These are phyloP conservation scores for Nomada ruficornis DNA, from an alignment of 2,888 invertebrate species.

Conservation along the genomic window DNA sequence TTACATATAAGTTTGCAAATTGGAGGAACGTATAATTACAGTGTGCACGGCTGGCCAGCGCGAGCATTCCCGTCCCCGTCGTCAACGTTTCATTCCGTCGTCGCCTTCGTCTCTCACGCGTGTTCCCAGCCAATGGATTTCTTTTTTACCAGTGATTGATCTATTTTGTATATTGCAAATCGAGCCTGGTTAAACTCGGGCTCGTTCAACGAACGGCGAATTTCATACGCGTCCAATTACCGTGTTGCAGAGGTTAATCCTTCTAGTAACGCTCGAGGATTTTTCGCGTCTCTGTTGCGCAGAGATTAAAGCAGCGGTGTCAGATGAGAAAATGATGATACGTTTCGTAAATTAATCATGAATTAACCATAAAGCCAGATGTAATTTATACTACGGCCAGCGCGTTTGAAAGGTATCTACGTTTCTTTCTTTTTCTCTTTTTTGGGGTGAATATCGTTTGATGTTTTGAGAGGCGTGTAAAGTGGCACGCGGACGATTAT, in stretches of 20 bases:
- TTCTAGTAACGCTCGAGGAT: conserved; percentile 16
- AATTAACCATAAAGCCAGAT: conserved; percentile 47
- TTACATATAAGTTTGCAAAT: conserved; percentile 69
- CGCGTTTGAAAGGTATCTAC: background rate
- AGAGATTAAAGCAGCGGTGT: conserved; percentile 5
- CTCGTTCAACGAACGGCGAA: conserved; percentile 8
- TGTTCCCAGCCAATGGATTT: background rate
- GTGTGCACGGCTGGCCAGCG: conserved; percentile 43
- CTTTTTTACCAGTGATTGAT: background rate
- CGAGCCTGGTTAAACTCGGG: background rate
- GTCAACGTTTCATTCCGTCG: conserved; percentile 20
- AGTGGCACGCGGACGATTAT: background rate
- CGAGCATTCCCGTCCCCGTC: conserved; percentile 38
- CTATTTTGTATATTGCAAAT: conserved; percentile 2
- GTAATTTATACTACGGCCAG: conserved; percentile 21
- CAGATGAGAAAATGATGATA: conserved; percentile 58
- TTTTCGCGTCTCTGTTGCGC: background rate
- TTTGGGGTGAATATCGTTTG: background rate
- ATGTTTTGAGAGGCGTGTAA: background rate
- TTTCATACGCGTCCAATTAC: conserved; percentile 5
- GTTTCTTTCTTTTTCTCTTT: background rate
- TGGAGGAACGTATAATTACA: conserved; percentile 71
- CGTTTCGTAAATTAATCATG: conserved; percentile 46
- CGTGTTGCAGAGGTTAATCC: conserved; percentile 1
- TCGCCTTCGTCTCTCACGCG: conserved; percentile 2